Evolutionary conservation across 2,113 vertebrate genomes (phyloP).

Genomic region (Ceyx cyanopectus): DNA sequence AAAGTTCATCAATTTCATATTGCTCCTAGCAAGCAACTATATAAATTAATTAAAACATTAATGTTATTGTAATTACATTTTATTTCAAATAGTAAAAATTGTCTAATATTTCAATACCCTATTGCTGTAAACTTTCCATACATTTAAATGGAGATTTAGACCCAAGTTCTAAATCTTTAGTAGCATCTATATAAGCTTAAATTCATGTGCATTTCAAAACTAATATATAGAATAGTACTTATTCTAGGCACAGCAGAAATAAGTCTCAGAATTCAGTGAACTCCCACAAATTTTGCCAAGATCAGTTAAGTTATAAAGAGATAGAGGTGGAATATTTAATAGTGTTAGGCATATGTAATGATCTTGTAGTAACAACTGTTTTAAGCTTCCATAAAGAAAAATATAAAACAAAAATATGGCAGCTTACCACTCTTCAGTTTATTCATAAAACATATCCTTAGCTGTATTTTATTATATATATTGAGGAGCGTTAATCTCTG

Average conservation of each 20-base stretch:
- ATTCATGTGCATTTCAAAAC: background rate
- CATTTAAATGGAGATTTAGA: background rate
- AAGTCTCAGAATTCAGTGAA: background rate
- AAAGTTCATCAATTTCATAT: background rate
- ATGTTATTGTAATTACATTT: background rate
- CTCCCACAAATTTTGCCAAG: background rate
- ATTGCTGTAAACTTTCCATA: background rate
- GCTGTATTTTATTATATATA: conserved; percentile 1
- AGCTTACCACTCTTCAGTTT: background rate
- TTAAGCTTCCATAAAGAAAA: background rate
- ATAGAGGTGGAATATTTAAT: background rate
- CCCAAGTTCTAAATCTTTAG: background rate
- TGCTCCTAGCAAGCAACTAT: background rate
- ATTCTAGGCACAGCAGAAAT: background rate
- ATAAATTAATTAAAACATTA: background rate
- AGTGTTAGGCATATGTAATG: background rate
- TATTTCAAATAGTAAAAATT: background rate
- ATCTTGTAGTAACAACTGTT: background rate
- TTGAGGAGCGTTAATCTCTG: conserved; percentile 48
- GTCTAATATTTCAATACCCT: background rate
- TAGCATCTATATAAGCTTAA: background rate
- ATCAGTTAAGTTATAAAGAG: background rate
- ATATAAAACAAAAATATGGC: background rate
- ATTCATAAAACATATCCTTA: background rate
- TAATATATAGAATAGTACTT: background rate